phyloP scores from a whole-genome alignment of 2,888 invertebrate species.

The Lampropteryx suffumata region DNA sequence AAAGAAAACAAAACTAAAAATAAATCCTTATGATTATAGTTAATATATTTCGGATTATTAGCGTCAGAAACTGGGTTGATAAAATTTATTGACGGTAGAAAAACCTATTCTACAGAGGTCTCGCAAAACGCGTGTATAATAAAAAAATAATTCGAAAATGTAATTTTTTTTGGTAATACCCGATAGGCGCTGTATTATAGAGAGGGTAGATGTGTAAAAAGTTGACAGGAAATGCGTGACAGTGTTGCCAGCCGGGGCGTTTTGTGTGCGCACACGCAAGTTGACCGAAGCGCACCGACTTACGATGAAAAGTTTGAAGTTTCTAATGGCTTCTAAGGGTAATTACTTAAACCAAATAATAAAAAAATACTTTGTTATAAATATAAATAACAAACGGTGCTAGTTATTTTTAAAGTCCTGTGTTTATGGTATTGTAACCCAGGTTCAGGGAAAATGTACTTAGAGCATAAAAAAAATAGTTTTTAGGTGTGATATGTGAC shows the following conservation, averaged over 20 bases:
- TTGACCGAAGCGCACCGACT: background rate
- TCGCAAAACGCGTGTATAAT: slow-evolving; percentile 53
- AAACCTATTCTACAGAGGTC: slow-evolving; percentile 39
- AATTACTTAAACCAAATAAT: too few relatives aligned
- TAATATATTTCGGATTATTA: slow-evolving; percentile 14
- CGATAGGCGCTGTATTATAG: slow-evolving; percentile 75
- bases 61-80: background rate
- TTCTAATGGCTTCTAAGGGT: too few relatives aligned
- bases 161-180: slow-evolving; percentile 66
- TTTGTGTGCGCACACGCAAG: slow-evolving; percentile 49
- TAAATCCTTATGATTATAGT: slow-evolving; percentile 1
- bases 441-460: too few relatives aligned
- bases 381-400: too few relatives aligned
- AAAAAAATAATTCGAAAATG: slow-evolving; percentile 56
- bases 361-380: too few relatives aligned
- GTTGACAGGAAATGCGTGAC: slow-evolving; percentile 55
- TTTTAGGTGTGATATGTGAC: too few relatives aligned
- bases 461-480: too few relatives aligned
- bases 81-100: slow-evolving; percentile 5
- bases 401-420: too few relatives aligned
- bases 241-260: slow-evolving; percentile 73
- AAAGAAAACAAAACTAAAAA: background rate
- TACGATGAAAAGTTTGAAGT: background rate
- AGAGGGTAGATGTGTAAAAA: slow-evolving; percentile 63
- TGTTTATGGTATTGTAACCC: too few relatives aligned